Base-by-base conservation (phyloP, 2,888 invertebrate species). In the Linnaemya tessellans region DNA sequence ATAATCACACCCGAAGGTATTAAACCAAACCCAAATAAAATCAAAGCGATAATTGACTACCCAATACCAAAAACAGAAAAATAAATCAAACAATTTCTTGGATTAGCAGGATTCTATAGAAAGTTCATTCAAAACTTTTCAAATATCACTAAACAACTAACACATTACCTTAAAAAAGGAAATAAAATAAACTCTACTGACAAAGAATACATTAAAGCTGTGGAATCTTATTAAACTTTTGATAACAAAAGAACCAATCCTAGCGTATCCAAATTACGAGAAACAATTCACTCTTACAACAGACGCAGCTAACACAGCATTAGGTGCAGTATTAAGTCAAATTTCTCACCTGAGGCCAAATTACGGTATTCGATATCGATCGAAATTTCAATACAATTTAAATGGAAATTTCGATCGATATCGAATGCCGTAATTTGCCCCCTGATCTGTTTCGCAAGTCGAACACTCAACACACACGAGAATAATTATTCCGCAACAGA, bases 21-120 rank as follows among this genome's bases (percentile, higher is more conserved):
- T 13, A 88, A 49, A 49, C 49, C 49, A 82, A 89, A 90, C 64
- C 89, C 89, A 0, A 86, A 88, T 11, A 91, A 91, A 87, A 88
- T 88, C 3, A 82, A 88, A 73, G 86, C 87, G 30, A 30, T 30
- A 30, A 30, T 30, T 30, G 30, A 30, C 30, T 89, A 84, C 38
- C 86, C 87, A 10, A 67, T 88, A 20, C 89, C 87, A 10, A 87
- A 86, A 81, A 89, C 87, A 9, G 74, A 67, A 77, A 89, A 89
- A 79, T 77, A 89, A 84, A 88, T 89, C 10, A 89, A 89, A 85
- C 64, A 65, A 20, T 90, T 89, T 70, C 67, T 89, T 18, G 87
- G 89, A 49, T 67, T 89, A n/a, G 56, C 87, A 3, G 88, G 88
- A 7, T 89, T 88, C 49, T 89, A 89, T 68, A 62, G 88, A 15